These are phyloP conservation scores for Drosophila rufa DNA, from an alignment of 1,140 invertebrate species.

Conservation along the genomic window DNA sequence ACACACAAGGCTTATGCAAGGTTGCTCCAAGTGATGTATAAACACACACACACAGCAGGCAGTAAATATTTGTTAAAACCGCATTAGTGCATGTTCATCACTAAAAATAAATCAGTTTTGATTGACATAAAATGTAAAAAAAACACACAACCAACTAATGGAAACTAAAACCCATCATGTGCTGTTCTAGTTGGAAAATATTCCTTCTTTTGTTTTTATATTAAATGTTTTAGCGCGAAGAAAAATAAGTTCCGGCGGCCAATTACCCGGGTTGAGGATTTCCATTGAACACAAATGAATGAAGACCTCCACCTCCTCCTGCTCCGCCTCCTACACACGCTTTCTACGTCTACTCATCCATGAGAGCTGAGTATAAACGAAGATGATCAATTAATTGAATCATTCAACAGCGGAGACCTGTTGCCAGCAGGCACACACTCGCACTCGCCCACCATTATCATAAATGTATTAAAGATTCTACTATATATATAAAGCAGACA, in stretches of 20 bases:
- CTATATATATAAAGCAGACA: conserved; percentile 8
- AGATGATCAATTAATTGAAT: conserved; percentile 82
- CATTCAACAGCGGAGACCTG: conserved; percentile 76
- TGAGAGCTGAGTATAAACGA: conserved; percentile 69
- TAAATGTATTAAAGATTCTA: conserved; percentile 29
- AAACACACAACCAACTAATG: conserved; percentile 15
- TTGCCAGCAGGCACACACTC: conserved; percentile 60
- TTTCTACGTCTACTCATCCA: conserved; percentile 62
- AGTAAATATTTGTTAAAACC: conserved; percentile 47
- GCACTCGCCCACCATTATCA: conserved; percentile 13
- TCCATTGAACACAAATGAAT: conserved; percentile 56
- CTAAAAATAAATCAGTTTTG: conserved; percentile 47
- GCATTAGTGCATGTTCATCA: conserved; percentile 46
- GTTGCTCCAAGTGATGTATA: conserved; percentile 22
- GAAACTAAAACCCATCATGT: conserved; percentile 8
- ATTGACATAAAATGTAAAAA: conserved; percentile 37
- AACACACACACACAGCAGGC: conserved; percentile 19
- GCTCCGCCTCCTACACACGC: conserved; percentile 15
- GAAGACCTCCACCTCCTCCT: conserved; percentile 37
- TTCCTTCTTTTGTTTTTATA: neutral
- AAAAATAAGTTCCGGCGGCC: conserved; percentile 28
- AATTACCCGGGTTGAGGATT: conserved; percentile 35
- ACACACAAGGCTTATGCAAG: conserved; percentile 20
- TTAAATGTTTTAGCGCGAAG: neutral
- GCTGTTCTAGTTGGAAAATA: neutral